Base-by-base conservation (phyloP, 2,797 vertebrate species). In the Zenarchopterus dispar region DNA sequence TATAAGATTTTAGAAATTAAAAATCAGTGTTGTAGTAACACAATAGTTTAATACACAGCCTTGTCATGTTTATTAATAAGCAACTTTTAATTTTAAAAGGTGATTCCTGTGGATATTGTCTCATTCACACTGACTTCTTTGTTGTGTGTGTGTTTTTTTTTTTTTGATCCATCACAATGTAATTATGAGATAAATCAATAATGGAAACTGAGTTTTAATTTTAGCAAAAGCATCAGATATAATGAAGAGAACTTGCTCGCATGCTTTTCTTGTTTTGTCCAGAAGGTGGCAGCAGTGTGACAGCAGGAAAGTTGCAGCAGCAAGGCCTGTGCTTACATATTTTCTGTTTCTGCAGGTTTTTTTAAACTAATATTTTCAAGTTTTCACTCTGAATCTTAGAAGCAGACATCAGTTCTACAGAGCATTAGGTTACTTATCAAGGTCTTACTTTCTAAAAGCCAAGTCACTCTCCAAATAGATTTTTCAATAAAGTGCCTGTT, bases 401-500 rank as follows among this genome's bases (percentile, higher is more conserved):
- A 62, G 43, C n/a, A 49, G 22, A 75, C 33, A 52, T 67, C 57
- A 60, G 2, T 74, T 9, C 23, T 46, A 53, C 66, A 67, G 62
- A 67, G 47, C 64, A 61, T 70, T 49, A 44, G 23, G 51, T 50
- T 6, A 10, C 46, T 66, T 65, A 53, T 77, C 77, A 84, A 78
- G 73, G 70, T 80, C 69, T 68, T 69, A n/a, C 11, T 47, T 77
- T 77, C 51, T 84, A 75, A 89, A 91, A 88, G 85, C 74, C 51
- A 44, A 59, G 61, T 75, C 45, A 54, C 48, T 72, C 67, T n/a
- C 8, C 22, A 5, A 8, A 88, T 87, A 82, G 88, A 89, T 85
- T 89, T 88, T 84, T 47, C 83, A 81, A 81, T 88, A 79, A 84
- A 89, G 77, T 84, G 75, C 16, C 57, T 61, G 56, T 77, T 81